Evolutionary conservation across 2,888 invertebrate genomes (phyloP), one percentile per base, ranked within the genome.

Genomic region (Lithosia quadra): DNA sequence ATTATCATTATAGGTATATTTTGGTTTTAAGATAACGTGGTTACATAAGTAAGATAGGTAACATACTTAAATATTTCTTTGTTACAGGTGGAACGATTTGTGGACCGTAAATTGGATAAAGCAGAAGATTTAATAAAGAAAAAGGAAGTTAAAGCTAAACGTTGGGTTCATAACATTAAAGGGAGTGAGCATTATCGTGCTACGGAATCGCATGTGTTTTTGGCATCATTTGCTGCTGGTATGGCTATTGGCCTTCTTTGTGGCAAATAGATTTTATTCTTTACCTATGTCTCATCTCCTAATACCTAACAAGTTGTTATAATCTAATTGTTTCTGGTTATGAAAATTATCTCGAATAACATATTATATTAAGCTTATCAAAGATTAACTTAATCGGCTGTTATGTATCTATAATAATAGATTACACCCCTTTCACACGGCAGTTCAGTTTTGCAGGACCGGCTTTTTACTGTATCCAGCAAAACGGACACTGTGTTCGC

Each of bases 51-150:
- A 33, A 33, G 33, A 33, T 33, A 9, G 34, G 7, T 49, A 49
- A n/a, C 3, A 49, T 55, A 0, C n/a, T n/a, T n/a, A n/a, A n/a
- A n/a, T n/a, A 49, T 28, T 28, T 43, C 15, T 81, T 85, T 84
- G 73, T 92, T 96, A 62, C 94, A 98, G 98, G 96, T 97, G 82
- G 98, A 97, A 91, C 95, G 97, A 88, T 98, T 95, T 95, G 96
- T 98, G 76, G 98, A 98, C 88, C 96, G 97, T 79, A 98, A 98
- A 93, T 80, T 98, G 77, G 97, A 98, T 86, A 97, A 97, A 93
- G 98, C 97, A 67, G 98, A 98, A 91, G 96, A 96, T 81, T 86
- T 96, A 71, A 82, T 98, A 74, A 97, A 96, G 92, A 96, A 96
- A 84, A 97, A 97, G 79, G 96, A 97, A 89, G 92, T 95, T 67